Evolutionary conservation across 2,888 invertebrate species (phyloP).

Genomic region (Trilocha varians): DNA sequence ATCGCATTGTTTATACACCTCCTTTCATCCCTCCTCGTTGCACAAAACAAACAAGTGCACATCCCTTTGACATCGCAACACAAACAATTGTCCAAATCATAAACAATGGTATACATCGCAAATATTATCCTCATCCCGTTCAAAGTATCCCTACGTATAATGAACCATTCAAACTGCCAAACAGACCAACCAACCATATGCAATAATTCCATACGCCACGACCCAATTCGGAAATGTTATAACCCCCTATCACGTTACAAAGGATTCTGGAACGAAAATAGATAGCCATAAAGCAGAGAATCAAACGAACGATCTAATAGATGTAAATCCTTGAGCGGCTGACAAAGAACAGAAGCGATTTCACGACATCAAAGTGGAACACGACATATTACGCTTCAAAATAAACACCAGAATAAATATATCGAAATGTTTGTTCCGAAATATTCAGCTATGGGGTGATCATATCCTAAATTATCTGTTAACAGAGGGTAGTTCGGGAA

Average conservation of each 20-base stretch:
- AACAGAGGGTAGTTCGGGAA: conserved; percentile 59
- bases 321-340: conserved; percentile 63
- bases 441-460: conserved; percentile 67
- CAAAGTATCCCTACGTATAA: conserved; percentile 67
- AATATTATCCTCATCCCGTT: conserved; percentile 59
- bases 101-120: conserved; percentile 71
- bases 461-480: conserved; percentile 64
- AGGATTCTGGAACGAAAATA: conserved; percentile 59
- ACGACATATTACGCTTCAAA: conserved; percentile 72
- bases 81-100: conserved; percentile 72
- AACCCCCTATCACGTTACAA: conserved; percentile 54
- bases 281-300: conserved; percentile 60
- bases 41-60: conserved; percentile 64
- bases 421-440: conserved; percentile 68
- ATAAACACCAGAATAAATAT: conserved; percentile 72
- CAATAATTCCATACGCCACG: conserved; percentile 60
- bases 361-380: conserved; percentile 73
- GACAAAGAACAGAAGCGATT: conserved; percentile 72
- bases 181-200: conserved; percentile 72
- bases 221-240: conserved; percentile 34
- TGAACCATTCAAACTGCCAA: conserved; percentile 71
- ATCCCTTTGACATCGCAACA: conserved; percentile 67
- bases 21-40: conserved; percentile 29
- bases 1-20: conserved; percentile 39
- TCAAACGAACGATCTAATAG: conserved; percentile 54